A percentile compares a stretch with the other conserved stretches of the same genome.
These are phyloP conservation scores for Boulengeromyrus knoepffleri DNA, from an alignment of 2,113 vertebrate species.

Conservation along the genomic window DNA sequence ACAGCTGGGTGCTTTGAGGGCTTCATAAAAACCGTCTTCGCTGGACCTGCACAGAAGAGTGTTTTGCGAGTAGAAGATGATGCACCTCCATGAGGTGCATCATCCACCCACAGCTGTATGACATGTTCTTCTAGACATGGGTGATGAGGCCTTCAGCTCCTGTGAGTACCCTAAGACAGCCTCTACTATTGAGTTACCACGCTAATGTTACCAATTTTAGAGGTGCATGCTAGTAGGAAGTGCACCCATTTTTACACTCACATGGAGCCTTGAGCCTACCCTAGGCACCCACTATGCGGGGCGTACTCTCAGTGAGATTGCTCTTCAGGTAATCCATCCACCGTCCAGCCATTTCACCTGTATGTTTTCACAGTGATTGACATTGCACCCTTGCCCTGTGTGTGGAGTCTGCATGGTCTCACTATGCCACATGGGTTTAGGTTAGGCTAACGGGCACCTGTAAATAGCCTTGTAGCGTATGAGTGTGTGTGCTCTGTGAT, in stretches of 20 bases:
- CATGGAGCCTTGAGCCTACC: not conserved
- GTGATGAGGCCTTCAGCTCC: not conserved
- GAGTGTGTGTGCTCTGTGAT: not conserved
- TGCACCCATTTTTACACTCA: not conserved
- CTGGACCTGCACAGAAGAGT: not conserved
- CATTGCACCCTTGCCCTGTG: not conserved
- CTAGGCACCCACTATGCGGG: not conserved
- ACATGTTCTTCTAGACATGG: not conserved
- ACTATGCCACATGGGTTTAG: not conserved
- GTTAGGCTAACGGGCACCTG: not conserved
- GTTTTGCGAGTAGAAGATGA: not conserved
- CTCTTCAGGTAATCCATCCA: not conserved
- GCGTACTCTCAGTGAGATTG: not conserved
- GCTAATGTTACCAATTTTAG: not conserved
- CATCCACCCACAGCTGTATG: not conserved
- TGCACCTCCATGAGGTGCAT: not conserved
- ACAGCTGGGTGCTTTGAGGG: not conserved
- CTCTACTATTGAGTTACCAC: not conserved
- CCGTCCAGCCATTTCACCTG: not conserved
- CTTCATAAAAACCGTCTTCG: not conserved
- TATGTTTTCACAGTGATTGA: not conserved
- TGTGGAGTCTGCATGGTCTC: not conserved
- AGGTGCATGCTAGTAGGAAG: not conserved
- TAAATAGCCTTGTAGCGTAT: not conserved
- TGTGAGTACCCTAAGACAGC: not conserved